phyloP scores from a whole-genome alignment of 2,113 vertebrate species.

The Seriola rivoliana region DNA sequence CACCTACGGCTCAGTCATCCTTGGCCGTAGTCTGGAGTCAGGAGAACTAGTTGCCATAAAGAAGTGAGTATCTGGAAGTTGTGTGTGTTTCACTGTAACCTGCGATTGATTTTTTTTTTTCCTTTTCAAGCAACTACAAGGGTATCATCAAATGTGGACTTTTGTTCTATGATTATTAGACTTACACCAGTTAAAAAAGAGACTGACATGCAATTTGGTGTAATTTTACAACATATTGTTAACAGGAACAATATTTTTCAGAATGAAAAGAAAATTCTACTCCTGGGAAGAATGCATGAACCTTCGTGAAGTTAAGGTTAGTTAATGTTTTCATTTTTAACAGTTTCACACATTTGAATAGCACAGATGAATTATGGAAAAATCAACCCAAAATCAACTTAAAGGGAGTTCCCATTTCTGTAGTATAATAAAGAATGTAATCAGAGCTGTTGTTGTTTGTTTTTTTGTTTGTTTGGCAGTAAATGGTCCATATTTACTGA shows the following conservation, averaged over 20 bases:
- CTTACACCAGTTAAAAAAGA: not conserved
- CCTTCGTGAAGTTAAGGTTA: conserved; percentile 96
- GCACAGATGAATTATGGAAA: not conserved
- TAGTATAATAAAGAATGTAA: not conserved
- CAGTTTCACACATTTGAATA: not conserved
- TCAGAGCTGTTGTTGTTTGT: not conserved
- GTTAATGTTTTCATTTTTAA: conserved; percentile 14
- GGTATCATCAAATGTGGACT: not conserved
- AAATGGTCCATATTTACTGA: not conserved
- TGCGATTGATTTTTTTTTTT: not conserved
- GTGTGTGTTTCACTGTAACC: not conserved
- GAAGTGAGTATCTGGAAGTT: conserved; percentile 86
- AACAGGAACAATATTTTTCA: conserved; percentile 60
- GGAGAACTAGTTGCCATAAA: conserved; percentile 97
- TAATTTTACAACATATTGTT: not conserved
- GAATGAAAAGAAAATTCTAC: conserved; percentile 99
- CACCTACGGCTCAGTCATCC: conserved; percentile 95
- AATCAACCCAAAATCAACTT: conserved; percentile 1
- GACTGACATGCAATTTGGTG: not conserved
- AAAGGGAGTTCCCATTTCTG: not conserved
- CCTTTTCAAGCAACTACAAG: not conserved
- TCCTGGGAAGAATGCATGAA: conserved; percentile 99
- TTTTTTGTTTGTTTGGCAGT: not conserved
- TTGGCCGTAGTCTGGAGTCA: conserved; percentile 94
- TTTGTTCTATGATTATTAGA: not conserved